Percentiles rank a stretch among this genome's conserved stretches.
phyloP scores from a whole-genome alignment of 2,797 vertebrate species.

The Gambelia wislizenii region DNA sequence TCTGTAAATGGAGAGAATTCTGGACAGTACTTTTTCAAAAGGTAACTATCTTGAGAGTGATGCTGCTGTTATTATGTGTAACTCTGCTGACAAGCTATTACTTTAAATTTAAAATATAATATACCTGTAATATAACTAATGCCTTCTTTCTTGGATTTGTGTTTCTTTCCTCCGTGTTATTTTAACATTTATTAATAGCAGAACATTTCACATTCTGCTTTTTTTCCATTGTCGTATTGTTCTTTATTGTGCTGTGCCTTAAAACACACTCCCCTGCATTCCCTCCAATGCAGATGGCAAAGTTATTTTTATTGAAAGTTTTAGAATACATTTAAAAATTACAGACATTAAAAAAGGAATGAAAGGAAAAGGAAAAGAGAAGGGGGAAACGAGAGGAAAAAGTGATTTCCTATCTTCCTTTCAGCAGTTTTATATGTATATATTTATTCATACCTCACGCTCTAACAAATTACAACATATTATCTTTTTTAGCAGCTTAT shows the following conservation, averaged over 20 bases:
- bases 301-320: too few species aligned
- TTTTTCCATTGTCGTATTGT: not conserved
- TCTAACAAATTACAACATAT: too few species aligned
- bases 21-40: not conserved
- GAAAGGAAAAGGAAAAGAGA: too few species aligned
- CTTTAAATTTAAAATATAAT: not conserved
- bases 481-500: too few species aligned
- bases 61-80: not conserved
- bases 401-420: too few species aligned
- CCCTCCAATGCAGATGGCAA: not conserved
- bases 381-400: too few species aligned
- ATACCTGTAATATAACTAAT: not conserved
- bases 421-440: too few species aligned
- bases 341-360: too few species aligned
- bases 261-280: too few species aligned
- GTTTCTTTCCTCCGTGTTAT: not conserved
- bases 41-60: not conserved
- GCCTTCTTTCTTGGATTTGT: not conserved
- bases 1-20: not conserved
- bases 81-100: not conserved
- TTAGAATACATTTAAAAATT: too few species aligned
- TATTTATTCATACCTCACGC: too few species aligned
- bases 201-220: not conserved
- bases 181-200: not conserved
- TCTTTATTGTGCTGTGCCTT: not conserved